Evolutionary conservation across 2,888 invertebrate genomes (phyloP), one percentile per base, ranked within the genome.

Genomic region (Dione vanillae): DNA sequence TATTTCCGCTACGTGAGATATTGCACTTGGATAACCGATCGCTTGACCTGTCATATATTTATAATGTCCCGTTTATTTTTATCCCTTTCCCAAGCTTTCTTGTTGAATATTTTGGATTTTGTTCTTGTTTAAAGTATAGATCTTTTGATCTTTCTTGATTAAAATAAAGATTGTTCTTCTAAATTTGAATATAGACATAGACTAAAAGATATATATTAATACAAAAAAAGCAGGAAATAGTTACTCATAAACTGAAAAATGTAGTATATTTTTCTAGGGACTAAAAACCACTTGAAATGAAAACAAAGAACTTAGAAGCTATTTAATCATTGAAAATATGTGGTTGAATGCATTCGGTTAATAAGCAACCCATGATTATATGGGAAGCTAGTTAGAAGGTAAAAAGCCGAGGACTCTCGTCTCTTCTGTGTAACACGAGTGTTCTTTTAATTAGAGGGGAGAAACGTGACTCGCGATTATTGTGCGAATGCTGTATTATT

Each of bases 1-100:
- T 67, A 72, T 67, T 65, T 73, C 65, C 40, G 49, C 41, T 67
- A 58, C 71, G 67, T 70, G 56, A 70, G 59, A 51, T 70, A 67
- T 52, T 19, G 59, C 64, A 51, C 19, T 49, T 64, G 19, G 64
- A 62, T 68, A 69, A 64, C 54, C 43, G 43, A 52, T 62, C 52
- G 59, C 20, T 68, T 51, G 54, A 54, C 59, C 68, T 52, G 41
- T 27, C 35, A 45, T 62, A 62, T 41, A 62, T 62, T 68, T 68
- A 62, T 40, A 51, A 64, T 51, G 64, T 40, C 40, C 64, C 19
- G 37, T 64, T 64, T 51, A 40, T 64, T 51, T 51, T 51, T 51
- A 37, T 40, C 37, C 14, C 14, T 20, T 64, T 40, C 35, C 61
- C 19, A 64, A 64, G 16, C 37, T 64, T 51, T 49, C 16, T 20